Base-by-base conservation (phyloP, 2,888 invertebrate species). In the Clitarchus hookeri region DNA sequence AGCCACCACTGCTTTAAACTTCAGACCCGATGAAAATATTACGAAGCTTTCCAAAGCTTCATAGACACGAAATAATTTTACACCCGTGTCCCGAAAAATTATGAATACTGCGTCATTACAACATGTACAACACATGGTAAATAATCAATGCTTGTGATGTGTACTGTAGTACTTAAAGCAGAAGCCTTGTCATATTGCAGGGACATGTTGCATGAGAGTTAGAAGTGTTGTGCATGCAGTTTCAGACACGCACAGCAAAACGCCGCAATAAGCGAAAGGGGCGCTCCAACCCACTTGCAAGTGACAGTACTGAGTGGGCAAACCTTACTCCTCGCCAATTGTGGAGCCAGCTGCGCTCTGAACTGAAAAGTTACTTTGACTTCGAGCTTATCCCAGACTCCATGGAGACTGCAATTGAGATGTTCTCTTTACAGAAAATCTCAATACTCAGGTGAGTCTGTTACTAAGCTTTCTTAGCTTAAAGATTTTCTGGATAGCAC, bases 351-450 rank as follows among this genome's bases (percentile, higher is more conserved):
- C 95, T 99, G 87, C 95, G 95, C 90, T 93, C 94, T 83, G 98
- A 98, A 90, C 93, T 97, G 25, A 94, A 96, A 92, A 92, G 95
- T 0, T 99, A 99, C 90, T 99, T 96, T 93, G 97, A 98, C 89
- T 99, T 96, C 93, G 96, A 96, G 86, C 92, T 98, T 27, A 94
- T 94, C 78, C 94, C 95, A 87, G 96, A 96, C 88, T 95, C 95
- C 85, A 93, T 98, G 89, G 98, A 99, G 88, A 91, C 94, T 0
- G 94, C 95, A 0, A 93, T 96, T 82, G 96, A 96, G 90, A 94
- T 94, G 89, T 97, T 96, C 91, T 94, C 95, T 65, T 92, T 99
- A 83, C 98, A 98, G 91, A 98, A 98, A 91, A 95, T 98, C 89
- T 97, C 98, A 11, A 91, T 99, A 87, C 91, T 97, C 88, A 93